These are phyloP conservation scores for Triplophysa yarkandensis DNA, from an alignment of 2,797 vertebrate genomes.

Conservation along the genomic window DNA sequence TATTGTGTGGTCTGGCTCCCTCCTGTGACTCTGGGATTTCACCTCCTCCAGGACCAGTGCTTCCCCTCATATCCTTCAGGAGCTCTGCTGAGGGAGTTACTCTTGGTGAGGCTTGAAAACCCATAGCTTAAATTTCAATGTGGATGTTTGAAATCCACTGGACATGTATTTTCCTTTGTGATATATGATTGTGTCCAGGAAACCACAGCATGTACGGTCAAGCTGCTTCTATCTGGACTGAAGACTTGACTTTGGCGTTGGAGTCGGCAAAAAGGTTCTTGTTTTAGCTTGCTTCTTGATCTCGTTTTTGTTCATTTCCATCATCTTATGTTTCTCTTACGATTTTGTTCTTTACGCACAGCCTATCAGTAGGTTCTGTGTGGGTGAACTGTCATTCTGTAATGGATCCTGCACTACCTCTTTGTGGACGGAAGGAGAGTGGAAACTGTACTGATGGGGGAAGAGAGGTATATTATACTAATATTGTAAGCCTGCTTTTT, in stretches of 20 bases:
- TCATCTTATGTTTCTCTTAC: not conserved
- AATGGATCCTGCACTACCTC: slow-evolving; percentile 79
- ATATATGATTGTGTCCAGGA: slow-evolving; percentile 59
- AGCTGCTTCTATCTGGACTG: slow-evolving; percentile 87
- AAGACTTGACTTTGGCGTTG: slow-evolving; percentile 83
- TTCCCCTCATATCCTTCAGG: slow-evolving; percentile 83
- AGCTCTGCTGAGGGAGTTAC: slow-evolving; percentile 79
- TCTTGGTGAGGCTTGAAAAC: slow-evolving; percentile 70
- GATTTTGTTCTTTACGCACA: slow-evolving; percentile 56
- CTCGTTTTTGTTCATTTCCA: not conserved
- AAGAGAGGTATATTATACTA: slow-evolving; percentile 71
- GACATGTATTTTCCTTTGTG: not conserved
- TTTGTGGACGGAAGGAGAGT: slow-evolving; percentile 82
- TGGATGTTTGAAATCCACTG: not conserved
- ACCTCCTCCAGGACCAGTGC: slow-evolving; percentile 79
- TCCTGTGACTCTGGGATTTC: slow-evolving; percentile 75
- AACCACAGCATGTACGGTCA: slow-evolving; percentile 79
- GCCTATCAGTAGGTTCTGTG: slow-evolving; percentile 80
- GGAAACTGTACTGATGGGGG: slow-evolving; percentile 84
- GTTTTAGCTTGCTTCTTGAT: not conserved
- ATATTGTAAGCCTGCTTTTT: not conserved
- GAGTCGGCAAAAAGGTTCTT: slow-evolving; percentile 83
- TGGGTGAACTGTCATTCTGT: slow-evolving; percentile 87
- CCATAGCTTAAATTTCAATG: not conserved
- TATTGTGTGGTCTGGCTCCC: slow-evolving; percentile 79